Conservation (phyloP, 2,113 vertebrate species). For the Ctenodactylus gundi region DNA sequence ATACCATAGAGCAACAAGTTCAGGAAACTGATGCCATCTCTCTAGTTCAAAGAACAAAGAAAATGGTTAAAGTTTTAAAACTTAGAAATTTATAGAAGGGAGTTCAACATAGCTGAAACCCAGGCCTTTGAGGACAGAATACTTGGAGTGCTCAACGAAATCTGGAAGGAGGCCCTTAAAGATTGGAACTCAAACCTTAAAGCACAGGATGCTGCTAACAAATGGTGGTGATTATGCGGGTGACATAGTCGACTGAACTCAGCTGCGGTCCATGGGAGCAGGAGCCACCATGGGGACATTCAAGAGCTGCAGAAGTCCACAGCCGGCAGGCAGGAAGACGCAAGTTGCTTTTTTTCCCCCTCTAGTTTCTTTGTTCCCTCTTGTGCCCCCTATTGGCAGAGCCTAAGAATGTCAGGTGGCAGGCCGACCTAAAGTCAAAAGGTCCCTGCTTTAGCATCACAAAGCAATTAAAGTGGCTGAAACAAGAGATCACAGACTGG, state of each 20-base stretch:
- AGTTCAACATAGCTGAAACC: not conserved
- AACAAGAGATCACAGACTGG: not conserved
- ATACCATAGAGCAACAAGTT: not conserved
- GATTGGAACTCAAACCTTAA: not conserved
- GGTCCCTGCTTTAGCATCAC: not conserved
- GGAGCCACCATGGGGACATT: not conserved
- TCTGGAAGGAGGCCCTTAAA: not conserved
- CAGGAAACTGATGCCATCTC: not conserved
- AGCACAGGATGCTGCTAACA: not conserved
- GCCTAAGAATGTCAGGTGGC: not conserved
- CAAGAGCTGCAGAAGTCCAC: not conserved
- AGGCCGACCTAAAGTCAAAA: not conserved
- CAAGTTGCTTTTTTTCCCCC: not conserved
- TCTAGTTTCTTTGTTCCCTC: not conserved
- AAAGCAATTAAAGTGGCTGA: not conserved
- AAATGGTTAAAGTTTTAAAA: not conserved
- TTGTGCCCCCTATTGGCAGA: not conserved
- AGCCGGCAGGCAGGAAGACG: not conserved
- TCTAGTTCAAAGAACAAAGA: not conserved
- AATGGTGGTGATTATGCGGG: not conserved
- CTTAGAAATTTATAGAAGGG: not conserved
- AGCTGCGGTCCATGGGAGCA: too few species aligned
- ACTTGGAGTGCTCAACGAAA: not conserved
- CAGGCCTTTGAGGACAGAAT: not conserved
- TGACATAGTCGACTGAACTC: not conserved